Base-by-base conservation (phyloP, 2,113 vertebrate genomes). In the Albula glossodonta region DNA sequence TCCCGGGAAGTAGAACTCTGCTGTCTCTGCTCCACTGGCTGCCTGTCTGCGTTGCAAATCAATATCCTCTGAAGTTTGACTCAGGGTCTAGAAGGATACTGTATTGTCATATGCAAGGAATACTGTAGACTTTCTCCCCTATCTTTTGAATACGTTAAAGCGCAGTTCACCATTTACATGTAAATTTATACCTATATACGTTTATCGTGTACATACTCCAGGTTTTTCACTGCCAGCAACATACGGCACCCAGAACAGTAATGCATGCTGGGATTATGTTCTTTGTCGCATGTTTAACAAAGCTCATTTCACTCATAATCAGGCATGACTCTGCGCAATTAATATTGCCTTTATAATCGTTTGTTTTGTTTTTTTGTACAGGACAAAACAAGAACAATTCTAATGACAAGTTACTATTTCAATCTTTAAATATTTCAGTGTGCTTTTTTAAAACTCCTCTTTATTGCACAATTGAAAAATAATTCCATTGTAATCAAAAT, bases 51-150 rank as follows among this genome's bases (percentile, higher is more conserved):
- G 91, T 93, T 93, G 92, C 92, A 79, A 93, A 94, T 96, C 95
- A 94, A 94, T 95, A 95, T 95, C 92, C 94, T 98, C 95, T 92
- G 95, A 95, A 96, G 96, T 95, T 97, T 96, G 97, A 98, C 98
- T 99, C 98, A 99, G 98, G 98, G 97, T 95, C 96, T 96, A 96
- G 94, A 82, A 81, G 19, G 13, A 87, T 70, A 81, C 80, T 78
- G 81, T 95, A 97, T 92, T 92, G 92, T 96, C 95, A 96, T 97
- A 97, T 97, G 96, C 96, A 97, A 89, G 96, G 95, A 97, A 96
- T 95, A 96, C 96, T 97, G 96, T 97, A 96, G 96, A 97, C 95
- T 96, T 97, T 97, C 91, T 93, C 93, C 96, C 96, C 96, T 96
- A 96, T 95, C 94, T 94, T 94, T 95, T 89, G 85, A 95, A 91